Percentiles rank a stretch among this genome's conserved stretches.
These are phyloP conservation scores for Drosophila navojoa DNA, from an alignment of 1,140 invertebrate species.

Conservation along the genomic window DNA sequence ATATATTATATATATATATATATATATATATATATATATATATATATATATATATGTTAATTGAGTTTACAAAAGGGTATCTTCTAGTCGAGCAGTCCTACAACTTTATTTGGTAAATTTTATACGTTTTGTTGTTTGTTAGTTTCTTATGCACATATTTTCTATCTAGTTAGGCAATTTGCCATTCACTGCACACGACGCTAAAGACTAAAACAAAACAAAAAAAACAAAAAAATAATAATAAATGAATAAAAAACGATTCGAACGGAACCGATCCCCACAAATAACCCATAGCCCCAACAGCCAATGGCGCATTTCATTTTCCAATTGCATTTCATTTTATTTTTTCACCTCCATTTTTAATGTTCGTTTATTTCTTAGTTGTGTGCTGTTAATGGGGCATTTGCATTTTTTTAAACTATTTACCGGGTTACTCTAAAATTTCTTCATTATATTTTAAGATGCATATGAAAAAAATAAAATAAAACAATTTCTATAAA, in stretches of 20 bases:
- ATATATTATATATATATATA: no score
- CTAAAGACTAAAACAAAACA: constrained; percentile 31
- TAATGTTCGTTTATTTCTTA: constrained; percentile 3
- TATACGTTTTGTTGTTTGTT: constrained; percentile 8
- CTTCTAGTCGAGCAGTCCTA: no score
- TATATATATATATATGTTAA: not conserved
- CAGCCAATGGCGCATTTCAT: constrained; percentile 69
- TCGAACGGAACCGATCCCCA: constrained; percentile 22
- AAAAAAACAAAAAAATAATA: constrained; percentile 14
- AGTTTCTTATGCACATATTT: constrained; percentile 44
- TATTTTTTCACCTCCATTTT: constrained; percentile 20
- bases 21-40: constrained; percentile 5
- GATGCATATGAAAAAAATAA: no score
- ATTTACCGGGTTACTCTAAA: no score
- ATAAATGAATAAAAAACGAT: constrained; percentile 2
- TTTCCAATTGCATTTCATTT: constrained; percentile 66
- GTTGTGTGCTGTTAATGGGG: no score
- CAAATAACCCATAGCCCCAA: constrained; percentile 15
- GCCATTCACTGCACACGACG: constrained; percentile 74
- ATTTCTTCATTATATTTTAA: no score
- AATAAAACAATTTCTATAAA: no score
- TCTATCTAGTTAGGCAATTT: constrained; percentile 76
- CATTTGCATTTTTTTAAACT: no score
- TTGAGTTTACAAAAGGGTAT: no score
- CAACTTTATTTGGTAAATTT: no score